Evolutionary conservation across 2,888 invertebrate genomes (phyloP), one percentile per base, ranked within the genome.

Genomic region (Nyleta sp.): DNA sequence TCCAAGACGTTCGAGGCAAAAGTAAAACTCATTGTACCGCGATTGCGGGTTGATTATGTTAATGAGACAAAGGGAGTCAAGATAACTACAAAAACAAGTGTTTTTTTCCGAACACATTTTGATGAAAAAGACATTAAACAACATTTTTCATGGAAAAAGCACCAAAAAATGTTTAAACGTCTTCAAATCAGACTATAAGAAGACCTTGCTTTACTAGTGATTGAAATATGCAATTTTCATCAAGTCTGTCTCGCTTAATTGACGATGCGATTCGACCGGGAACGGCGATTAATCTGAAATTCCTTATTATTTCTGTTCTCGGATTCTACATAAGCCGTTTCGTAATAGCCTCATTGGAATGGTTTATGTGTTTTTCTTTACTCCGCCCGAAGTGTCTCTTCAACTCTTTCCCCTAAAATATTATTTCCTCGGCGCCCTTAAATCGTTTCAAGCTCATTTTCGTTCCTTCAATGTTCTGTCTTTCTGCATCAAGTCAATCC

Each of bases 391-490:
- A 67, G 60, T 68, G 33, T 7, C 57, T 38, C 76, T 62, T 62
- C 33, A 62, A 53, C 50, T 70, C 60, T 75, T 70, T 60, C 48
- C 17, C 28, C 33, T 71, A 71, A 74, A 64, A 70, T 78, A 64
- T 68, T 48, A 70, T 74, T 78, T 65, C 38, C 74, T 48, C 17
- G 40, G 18, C 38, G 53, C 62, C 48, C 72, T 79, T 72, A 72
- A 79, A 79, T 72, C 72, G 67, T 64, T 79, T 75, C 52, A 57
- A 79, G 44, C 71, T 68, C 72, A 68, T 76, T 80, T 80, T 76
- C 71, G 79, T 79, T 75, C 15, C 71, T 55, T 71, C 71, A 59
- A 64, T 68, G 72, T 59, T 72, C 62, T 60, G 67, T 79, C 75
- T 72, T 72, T 72, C 64, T 57, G 67, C 67, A 75, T 79, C 72